Evolutionary conservation across 2,113 vertebrate genomes (phyloP).

Genomic region (Gasterosteus aculeatus): DNA sequence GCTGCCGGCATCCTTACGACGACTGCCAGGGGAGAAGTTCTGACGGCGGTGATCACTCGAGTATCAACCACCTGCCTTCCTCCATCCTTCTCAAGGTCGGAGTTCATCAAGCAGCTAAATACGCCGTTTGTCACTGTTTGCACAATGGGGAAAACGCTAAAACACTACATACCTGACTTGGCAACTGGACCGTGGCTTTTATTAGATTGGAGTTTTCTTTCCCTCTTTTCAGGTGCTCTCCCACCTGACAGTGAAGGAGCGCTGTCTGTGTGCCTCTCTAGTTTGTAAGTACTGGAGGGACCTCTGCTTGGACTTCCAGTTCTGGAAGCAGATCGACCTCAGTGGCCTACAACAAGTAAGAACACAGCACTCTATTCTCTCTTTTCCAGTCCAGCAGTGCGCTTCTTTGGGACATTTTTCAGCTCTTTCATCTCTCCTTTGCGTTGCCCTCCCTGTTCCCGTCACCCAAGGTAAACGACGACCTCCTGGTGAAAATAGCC

Average conservation of each 20-base stretch:
- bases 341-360: constrained; percentile 96
- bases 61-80: constrained; percentile 94
- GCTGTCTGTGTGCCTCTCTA: constrained; percentile 93
- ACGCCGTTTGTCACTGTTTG: neutral
- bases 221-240: constrained; percentile 89
- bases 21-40: constrained; percentile 76
- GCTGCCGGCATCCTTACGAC: constrained; percentile 75
- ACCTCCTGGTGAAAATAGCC: constrained; percentile 93
- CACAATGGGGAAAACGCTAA: neutral
- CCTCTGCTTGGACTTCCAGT: constrained; percentile 98
- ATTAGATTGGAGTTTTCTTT: neutral
- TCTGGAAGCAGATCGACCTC: constrained; percentile 98
- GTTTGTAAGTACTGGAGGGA: constrained; percentile 99
- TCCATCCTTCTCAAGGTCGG: constrained; percentile 96
- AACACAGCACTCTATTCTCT: neutral
- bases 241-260: constrained; percentile 94
- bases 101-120: constrained; percentile 10
- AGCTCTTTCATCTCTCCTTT: neutral
- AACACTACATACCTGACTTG: neutral
- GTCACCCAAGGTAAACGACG: constrained; percentile 88
- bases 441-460: neutral
- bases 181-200: constrained; percentile 1
- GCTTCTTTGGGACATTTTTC: neutral
- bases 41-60: constrained; percentile 74
- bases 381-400: neutral